Evolutionary conservation across 2,113 vertebrate species (phyloP), one percentile per base, ranked within the genome.

Genomic region (Hypanus sabinus): DNA sequence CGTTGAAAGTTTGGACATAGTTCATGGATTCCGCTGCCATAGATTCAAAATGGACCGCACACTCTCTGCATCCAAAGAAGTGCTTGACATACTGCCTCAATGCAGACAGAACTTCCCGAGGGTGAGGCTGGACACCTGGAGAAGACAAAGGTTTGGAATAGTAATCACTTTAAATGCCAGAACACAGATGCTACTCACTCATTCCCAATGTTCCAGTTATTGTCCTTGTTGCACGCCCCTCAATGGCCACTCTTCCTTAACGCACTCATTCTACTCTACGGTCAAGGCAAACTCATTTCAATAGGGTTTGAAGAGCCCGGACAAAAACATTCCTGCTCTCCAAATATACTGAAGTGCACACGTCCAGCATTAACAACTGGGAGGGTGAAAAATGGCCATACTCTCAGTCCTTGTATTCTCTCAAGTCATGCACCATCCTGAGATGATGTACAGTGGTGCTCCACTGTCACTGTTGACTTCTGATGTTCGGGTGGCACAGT

Each of bases 1-100:
- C 71, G 0, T 96, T 60, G 18, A 95, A 94, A 0, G 95, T 95
- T 0, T 14, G 20, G 94, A 98, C 97, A 11, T 0, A 73, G 38
- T 83, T 0, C 97, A 98, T 95, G 95, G 96, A 97, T 93, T 97
- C 95, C 0, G 94, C 83, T 0, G 98, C 98, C 98, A 99, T 99
- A 95, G 95, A 95, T 95, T 99, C 97, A 0, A 99, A 99, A 96
- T 99, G 98, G 65, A 93, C 9, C 0, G 99, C 98, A 0, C 98
- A 99, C 0, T 94, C 76, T 24, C 94, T 97, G 96, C 99, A 99
- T 94, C 98, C 98, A 0, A 99, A 99, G 96, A 99, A 99, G 95
- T 94, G 95, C 46, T 3, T 95, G 9, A 99, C 57, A 0, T 99
- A 99, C 94, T 75, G 94, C 71, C 98, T 97, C 97, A 99, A 97